These are phyloP conservation scores for Hecatera dysodea DNA, from an alignment of 2,888 invertebrate genomes.

Conservation along the genomic window DNA sequence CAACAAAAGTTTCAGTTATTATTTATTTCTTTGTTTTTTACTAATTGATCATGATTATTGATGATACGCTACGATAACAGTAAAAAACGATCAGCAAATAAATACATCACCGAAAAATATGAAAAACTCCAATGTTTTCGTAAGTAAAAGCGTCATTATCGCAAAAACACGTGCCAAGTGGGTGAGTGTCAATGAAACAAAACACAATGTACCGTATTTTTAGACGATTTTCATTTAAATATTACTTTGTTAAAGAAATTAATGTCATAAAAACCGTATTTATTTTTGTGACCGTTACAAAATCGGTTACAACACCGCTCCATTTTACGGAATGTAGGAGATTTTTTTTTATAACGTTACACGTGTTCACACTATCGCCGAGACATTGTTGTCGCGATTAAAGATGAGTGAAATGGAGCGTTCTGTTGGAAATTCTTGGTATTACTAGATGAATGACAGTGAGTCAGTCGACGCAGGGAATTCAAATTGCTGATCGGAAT, in stretches of 20 bases:
- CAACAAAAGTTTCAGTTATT: not conserved
- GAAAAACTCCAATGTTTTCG: slow-evolving; percentile 70
- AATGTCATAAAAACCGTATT: slow-evolving; percentile 68
- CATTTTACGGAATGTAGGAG: slow-evolving; percentile 69
- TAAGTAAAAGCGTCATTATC: slow-evolving; percentile 71
- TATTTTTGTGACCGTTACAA: slow-evolving; percentile 67
- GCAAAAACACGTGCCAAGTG: slow-evolving; percentile 82
- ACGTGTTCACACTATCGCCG: slow-evolving; percentile 66
- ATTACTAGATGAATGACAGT: slow-evolving; percentile 54
- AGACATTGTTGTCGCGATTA: slow-evolving; percentile 74
- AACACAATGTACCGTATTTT: slow-evolving; percentile 72
- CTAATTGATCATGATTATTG: not conserved
- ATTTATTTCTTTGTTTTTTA: not conserved
- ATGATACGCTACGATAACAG: not conserved
- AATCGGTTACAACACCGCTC: slow-evolving; percentile 70
- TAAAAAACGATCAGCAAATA: slow-evolving; percentile 53
- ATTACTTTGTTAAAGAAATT: slow-evolving; percentile 64
- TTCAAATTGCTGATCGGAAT: slow-evolving; percentile 42
- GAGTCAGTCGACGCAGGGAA: slow-evolving; percentile 40
- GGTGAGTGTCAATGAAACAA: slow-evolving; percentile 85
- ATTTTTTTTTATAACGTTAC: slow-evolving; percentile 69
- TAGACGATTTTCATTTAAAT: slow-evolving; percentile 65
- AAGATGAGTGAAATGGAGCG: slow-evolving; percentile 70
- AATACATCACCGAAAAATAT: slow-evolving; percentile 65
- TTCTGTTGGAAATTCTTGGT: slow-evolving; percentile 52